Conservation (phyloP, 2,888 invertebrate genomes). For the Pyrrhia umbra region DNA sequence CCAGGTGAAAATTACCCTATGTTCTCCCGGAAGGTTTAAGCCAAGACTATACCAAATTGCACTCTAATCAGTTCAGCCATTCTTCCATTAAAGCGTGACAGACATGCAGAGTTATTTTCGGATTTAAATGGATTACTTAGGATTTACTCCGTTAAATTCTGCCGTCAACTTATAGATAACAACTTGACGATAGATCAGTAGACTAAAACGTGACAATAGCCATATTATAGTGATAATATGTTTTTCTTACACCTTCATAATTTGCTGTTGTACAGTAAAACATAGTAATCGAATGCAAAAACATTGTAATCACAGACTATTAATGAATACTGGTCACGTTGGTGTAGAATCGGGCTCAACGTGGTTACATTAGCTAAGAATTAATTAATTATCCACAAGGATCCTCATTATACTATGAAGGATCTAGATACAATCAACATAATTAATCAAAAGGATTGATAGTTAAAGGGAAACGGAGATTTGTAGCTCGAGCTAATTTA, state of each 20-base stretch:
- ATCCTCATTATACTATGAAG: conserved; percentile 4
- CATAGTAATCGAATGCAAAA: conserved; percentile 29
- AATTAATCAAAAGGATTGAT: neutral
- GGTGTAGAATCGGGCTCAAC: conserved; percentile 19
- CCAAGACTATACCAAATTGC: no score
- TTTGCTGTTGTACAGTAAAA: conserved; percentile 15
- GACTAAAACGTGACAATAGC: conserved; percentile 43
- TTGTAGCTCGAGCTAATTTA: no score
- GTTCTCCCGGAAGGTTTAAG: no score
- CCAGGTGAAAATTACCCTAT: no score
- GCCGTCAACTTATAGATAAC: neutral
- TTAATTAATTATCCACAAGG: conserved; percentile 34
- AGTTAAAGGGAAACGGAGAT: no score
- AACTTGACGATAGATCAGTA: neutral
- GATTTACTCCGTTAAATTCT: no score
- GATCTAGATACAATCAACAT: conserved; percentile 5
- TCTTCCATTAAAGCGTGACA: no score
- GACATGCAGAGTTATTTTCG: no score
- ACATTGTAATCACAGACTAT: conserved; percentile 39
- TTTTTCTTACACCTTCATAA: conserved; percentile 18
- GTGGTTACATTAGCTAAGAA: conserved; percentile 25
- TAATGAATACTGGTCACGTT: conserved; percentile 44
- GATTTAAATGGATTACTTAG: no score
- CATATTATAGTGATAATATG: conserved; percentile 7
- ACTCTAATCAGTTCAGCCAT: no score